A percentile compares a stretch with the other conserved stretches of the same genome.
phyloP scores from a whole-genome alignment of 2,888 invertebrate genomes.

The Capitulum mitella region DNA sequence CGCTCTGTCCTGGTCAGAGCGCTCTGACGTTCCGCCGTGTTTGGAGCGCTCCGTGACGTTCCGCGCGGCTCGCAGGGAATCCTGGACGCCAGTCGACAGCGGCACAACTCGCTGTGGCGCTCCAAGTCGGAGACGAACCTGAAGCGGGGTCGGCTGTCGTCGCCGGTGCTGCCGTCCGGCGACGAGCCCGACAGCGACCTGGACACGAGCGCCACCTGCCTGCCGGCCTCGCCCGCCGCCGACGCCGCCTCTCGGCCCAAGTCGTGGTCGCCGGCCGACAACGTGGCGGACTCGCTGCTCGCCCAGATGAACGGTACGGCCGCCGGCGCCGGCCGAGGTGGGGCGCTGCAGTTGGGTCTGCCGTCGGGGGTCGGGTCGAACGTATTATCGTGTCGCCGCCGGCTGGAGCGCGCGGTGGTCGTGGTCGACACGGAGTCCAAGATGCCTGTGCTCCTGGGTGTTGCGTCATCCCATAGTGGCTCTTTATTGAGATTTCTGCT shows the following conservation, averaged over 20 bases:
- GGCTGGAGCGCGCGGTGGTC: too few species aligned
- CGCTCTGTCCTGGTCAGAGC: too few species aligned
- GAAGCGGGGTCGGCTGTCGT: conserved; percentile 30
- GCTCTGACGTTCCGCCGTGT: too few species aligned
- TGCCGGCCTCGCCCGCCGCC: conserved; percentile 37
- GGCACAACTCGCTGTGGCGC: conserved; percentile 74
- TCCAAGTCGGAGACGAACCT: conserved; percentile 73
- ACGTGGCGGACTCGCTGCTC: conserved; percentile 53
- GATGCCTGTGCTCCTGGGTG: too few species aligned
- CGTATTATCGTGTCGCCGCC: too few species aligned
- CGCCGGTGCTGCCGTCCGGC: conserved; percentile 40
- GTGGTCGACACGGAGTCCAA: too few species aligned
- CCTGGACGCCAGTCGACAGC: conserved; percentile 91
- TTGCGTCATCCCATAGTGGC: too few species aligned
- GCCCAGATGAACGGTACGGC: conserved; percentile 31
- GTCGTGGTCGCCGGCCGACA: conserved; percentile 66
- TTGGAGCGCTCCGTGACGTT: not conserved
- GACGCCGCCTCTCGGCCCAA: conserved; percentile 50
- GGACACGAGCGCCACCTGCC: conserved; percentile 54
- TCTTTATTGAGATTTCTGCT: too few species aligned
- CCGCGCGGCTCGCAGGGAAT: conserved; percentile 60
- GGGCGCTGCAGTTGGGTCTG: too few species aligned
- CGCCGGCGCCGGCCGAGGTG: too few species aligned
- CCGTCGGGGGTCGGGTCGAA: too few species aligned
- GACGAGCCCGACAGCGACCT: conserved; percentile 65